Percentiles rank a stretch among this genome's conserved stretches.
Evolutionary conservation across 2,113 vertebrate species (phyloP).

Genomic region (Circaetus cinerascens): DNA sequence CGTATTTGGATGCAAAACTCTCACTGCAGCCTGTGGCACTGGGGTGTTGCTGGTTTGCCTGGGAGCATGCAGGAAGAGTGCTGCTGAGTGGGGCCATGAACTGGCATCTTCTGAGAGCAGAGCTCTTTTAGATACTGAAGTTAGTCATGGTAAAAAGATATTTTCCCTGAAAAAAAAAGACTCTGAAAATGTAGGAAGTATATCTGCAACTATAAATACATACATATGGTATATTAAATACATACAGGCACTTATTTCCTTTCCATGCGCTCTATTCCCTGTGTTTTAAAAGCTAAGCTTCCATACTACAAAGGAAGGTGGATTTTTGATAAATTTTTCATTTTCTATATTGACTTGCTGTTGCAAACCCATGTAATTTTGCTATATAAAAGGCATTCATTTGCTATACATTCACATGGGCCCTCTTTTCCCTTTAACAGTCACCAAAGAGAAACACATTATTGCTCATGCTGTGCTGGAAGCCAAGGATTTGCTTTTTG

Average conservation of each 20-base stretch:
- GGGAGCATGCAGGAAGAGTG: neutral
- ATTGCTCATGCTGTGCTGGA: neutral
- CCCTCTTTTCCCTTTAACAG: neutral
- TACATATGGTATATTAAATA: neutral
- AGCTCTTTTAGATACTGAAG: neutral
- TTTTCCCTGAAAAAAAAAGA: neutral
- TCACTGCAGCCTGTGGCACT: neutral
- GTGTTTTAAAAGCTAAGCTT: slow-evolving; percentile 6
- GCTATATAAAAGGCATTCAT: neutral
- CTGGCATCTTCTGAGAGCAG: neutral
- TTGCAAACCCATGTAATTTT: neutral
- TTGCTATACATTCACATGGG: neutral
- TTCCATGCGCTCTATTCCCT: neutral
- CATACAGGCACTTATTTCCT: neutral
- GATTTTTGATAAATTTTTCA: slow-evolving; percentile 18
- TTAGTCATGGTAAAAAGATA: neutral
- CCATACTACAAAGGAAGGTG: neutral
- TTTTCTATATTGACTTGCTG: neutral
- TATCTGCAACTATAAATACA: neutral
- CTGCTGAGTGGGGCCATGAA: neutral
- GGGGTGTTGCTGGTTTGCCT: neutral
- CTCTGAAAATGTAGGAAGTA: neutral
- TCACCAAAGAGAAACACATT: neutral
- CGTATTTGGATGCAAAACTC: neutral
- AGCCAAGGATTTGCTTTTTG: neutral